These are phyloP conservation scores for Cynaeus angustus DNA, from an alignment of 2,888 invertebrate genomes.

Conservation along the genomic window DNA sequence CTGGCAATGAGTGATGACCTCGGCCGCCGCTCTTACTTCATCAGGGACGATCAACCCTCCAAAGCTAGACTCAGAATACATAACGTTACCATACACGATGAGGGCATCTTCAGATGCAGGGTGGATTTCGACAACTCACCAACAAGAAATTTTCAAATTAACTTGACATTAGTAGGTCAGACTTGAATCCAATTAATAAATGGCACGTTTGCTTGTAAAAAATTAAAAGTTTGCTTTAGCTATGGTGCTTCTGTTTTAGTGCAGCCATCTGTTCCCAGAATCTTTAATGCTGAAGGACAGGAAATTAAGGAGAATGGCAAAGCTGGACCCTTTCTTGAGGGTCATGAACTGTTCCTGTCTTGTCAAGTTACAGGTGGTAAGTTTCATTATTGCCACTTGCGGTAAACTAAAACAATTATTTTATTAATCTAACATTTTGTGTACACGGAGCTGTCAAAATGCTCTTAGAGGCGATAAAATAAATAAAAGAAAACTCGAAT, in stretches of 20 bases:
- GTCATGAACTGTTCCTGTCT: slow-evolving; percentile 86
- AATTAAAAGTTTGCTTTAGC: background rate
- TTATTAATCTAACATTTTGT: too few species aligned
- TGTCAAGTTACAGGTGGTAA: slow-evolving; percentile 92
- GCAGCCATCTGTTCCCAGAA: slow-evolving; percentile 85
- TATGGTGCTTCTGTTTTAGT: slow-evolving; percentile 74
- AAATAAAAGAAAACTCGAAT: too few species aligned
- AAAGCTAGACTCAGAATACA: slow-evolving; percentile 84
- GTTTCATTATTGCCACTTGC: slow-evolving; percentile 54
- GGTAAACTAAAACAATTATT: background rate
- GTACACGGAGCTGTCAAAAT: too few species aligned
- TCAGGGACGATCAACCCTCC: slow-evolving; percentile 81
- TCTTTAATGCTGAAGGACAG: slow-evolving; percentile 88
- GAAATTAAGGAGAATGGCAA: slow-evolving; percentile 80
- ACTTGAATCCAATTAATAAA: slow-evolving; percentile 28
- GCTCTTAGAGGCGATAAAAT: too few species aligned
- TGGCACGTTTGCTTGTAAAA: too few species aligned
- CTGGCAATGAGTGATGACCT: slow-evolving; percentile 86
- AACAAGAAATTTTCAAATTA: slow-evolving; percentile 89
- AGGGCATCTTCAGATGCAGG: slow-evolving; percentile 90
- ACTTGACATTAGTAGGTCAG: slow-evolving; percentile 91
- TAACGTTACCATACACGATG: slow-evolving; percentile 82
- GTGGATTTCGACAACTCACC: slow-evolving; percentile 93
- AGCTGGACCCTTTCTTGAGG: slow-evolving; percentile 91
- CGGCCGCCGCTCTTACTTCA: slow-evolving; percentile 84